Base-by-base conservation (phyloP, 2,113 vertebrate species). In the Raphicerus campestris region DNA sequence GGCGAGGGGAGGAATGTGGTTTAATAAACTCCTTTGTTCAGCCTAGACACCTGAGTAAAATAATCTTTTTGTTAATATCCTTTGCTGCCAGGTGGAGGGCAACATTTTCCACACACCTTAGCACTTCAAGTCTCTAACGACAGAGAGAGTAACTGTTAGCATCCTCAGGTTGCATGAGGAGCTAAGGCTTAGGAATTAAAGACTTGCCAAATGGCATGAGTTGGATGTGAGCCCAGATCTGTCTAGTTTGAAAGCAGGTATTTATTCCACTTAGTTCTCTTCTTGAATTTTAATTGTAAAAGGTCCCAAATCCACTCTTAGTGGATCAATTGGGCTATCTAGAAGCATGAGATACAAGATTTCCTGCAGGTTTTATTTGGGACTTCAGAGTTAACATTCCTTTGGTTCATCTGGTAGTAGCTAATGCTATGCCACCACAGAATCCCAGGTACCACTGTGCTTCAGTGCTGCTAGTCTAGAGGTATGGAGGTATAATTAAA, bases 91-190 rank as follows among this genome's bases (percentile, higher is more conserved):
- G 2, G 24, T 16, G 16, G 51, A 39, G 49, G 75, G n/a, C 32
- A 6, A 7, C 7, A 19, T 77, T 78, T 84, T 61, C 63, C 24
- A 20, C 16, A 20, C 0, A 1, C 32, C 84, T 39, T 14, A 28
- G 39, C 32, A 20, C 32, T 56, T 87, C 32, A 17, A 45, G 10
- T 32, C 20, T 26, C 2, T 39, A 32, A 30, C 5, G 19, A 6
- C 26, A 2, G 17, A 55, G 17, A 58, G 42, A n/a, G 13, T 20
- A 26, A 13, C 4, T 0, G 4, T 26, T 6, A 19, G 47, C 7
- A 16, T 24, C 22, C 17, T 24, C 32, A 0, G 47, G 26, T 45
- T 32, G 3, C 39, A 3, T 6, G 26, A 26, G 42, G 47, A 63
- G n/a, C 53, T 58, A 5, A 70, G 63, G n/a, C 11, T 22, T 53